phyloP scores from a whole-genome alignment of 2,888 invertebrate genomes.

The Erynnis tages region DNA sequence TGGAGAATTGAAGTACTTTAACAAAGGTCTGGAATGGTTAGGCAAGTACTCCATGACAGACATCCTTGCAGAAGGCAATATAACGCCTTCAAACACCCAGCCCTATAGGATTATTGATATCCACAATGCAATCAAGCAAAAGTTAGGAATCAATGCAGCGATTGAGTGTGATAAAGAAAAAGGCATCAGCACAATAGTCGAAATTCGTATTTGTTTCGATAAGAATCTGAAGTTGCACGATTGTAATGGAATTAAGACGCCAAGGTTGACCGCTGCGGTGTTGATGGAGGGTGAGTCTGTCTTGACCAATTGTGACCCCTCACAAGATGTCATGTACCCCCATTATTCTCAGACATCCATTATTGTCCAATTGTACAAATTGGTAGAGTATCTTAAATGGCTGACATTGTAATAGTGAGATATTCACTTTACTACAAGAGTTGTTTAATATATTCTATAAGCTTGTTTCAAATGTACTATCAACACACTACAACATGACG shows the following conservation, averaged over 20 bases:
- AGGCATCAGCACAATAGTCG: slow-evolving; percentile 82
- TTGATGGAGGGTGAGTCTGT: slow-evolving; percentile 52
- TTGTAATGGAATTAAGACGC: slow-evolving; percentile 81
- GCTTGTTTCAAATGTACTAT: no score
- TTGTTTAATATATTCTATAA: no score
- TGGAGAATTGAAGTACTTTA: slow-evolving; percentile 86
- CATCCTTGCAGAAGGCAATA: slow-evolving; percentile 78
- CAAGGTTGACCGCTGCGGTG: no score
- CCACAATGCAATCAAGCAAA: slow-evolving; percentile 65
- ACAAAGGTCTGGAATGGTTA: slow-evolving; percentile 83
- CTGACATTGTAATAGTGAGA: slow-evolving; percentile 73
- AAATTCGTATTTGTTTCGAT: slow-evolving; percentile 88
- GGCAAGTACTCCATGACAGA: slow-evolving; percentile 82
- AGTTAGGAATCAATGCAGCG: slow-evolving; percentile 81
- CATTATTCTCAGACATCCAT: slow-evolving; percentile 61
- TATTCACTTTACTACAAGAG: no score
- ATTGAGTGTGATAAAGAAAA: slow-evolving; percentile 84
- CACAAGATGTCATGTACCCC: slow-evolving; percentile 81
- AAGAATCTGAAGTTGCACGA: slow-evolving; percentile 83
- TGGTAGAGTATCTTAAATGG: slow-evolving; percentile 83
- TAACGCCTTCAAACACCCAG: slow-evolving; percentile 65
- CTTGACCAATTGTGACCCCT: slow-evolving; percentile 82
- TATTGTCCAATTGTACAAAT: slow-evolving; percentile 77
- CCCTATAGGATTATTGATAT: slow-evolving; percentile 45
- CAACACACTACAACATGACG: no score